These are phyloP conservation scores for Cartodere bifasciata DNA, from an alignment of 2,888 invertebrate genomes.

Conservation along the genomic window DNA sequence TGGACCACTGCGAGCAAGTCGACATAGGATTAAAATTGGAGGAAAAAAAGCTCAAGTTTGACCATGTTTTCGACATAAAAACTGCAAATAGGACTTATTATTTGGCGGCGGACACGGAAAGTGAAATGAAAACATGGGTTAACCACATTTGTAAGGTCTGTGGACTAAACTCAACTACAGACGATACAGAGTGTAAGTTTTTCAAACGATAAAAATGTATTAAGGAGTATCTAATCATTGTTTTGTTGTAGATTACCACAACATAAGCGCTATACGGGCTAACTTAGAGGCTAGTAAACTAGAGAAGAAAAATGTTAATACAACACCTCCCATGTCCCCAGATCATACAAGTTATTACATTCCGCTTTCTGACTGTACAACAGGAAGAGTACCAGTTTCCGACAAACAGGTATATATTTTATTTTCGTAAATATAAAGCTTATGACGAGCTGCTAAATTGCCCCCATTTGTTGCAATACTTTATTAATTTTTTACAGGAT, in stretches of 20 bases:
- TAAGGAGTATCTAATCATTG: not conserved
- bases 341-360: constrained; percentile 75
- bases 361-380: constrained; percentile 84
- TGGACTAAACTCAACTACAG: constrained; percentile 61
- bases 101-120: constrained; percentile 81
- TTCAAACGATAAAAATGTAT: no score
- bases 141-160: constrained; percentile 88
- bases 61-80: constrained; percentile 79
- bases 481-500: constrained; percentile 19
- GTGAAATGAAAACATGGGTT: constrained; percentile 93
- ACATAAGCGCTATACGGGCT: no score
- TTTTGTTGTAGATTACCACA: no score
- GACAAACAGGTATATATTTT: constrained; percentile 21
- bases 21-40: constrained; percentile 79
- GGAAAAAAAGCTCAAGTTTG: constrained; percentile 65
- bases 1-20: constrained; percentile 93
- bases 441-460: not conserved
- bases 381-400: constrained; percentile 45
- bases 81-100: constrained; percentile 85
- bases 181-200: constrained; percentile 27
- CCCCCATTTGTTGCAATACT: not conserved
- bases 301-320: constrained; percentile 24
- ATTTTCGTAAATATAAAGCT: constrained; percentile 1
- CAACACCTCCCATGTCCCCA: constrained; percentile 51
- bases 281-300: no score